These are phyloP conservation scores for Cuculus canorus DNA, from an alignment of 2,797 vertebrate species.

Conservation along the genomic window DNA sequence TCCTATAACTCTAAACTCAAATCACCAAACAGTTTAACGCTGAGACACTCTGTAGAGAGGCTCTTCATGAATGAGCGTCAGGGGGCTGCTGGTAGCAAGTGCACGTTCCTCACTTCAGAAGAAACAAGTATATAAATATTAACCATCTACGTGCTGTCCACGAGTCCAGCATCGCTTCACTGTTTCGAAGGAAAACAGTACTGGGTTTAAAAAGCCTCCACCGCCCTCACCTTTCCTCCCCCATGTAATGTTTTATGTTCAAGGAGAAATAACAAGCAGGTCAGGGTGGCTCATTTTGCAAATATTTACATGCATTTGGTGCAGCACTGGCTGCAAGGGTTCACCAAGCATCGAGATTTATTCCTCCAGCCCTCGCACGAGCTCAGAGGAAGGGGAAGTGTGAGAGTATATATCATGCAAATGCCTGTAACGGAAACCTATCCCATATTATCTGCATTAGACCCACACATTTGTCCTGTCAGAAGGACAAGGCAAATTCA, in stretches of 20 bases:
- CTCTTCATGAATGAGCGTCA: slow-evolving; percentile 1
- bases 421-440: slow-evolving; percentile 3
- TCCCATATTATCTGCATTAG: slow-evolving; percentile 2
- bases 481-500: slow-evolving; percentile 12
- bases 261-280: background rate
- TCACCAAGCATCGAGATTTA: slow-evolving; percentile 39
- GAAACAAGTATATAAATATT: background rate
- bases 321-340: background rate
- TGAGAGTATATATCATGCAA: background rate
- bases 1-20: slow-evolving; percentile 71
- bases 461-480: background rate
- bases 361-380: background rate
- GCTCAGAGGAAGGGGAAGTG: background rate
- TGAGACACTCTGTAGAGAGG: slow-evolving; percentile 21
- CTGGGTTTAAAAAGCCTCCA: background rate
- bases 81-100: slow-evolving; percentile 46
- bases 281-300: background rate
- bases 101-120: background rate
- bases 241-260: background rate
- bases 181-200: background rate
- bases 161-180: background rate
- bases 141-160: accelerated
- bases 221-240: background rate
- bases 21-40: slow-evolving; percentile 65
- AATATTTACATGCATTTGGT: background rate